Base-by-base conservation (phyloP, 1,140 invertebrate species). In the Sinella curviseta region DNA sequence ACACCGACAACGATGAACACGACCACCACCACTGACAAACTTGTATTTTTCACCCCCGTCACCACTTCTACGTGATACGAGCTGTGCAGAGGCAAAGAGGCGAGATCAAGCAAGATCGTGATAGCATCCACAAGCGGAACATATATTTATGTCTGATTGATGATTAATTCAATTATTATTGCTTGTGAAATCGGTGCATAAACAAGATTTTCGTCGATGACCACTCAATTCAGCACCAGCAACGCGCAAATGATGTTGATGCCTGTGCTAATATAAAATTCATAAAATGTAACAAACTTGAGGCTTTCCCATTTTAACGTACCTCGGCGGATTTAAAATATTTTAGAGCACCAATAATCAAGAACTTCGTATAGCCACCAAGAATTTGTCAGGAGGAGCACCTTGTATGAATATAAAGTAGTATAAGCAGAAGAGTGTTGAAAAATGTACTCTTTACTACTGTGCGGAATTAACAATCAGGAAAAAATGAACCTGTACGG, bases 141-240 rank as follows among this genome's bases (percentile, higher is more conserved):
- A 60, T 60, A 26, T 60, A 60, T 8, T 60, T 60, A 60, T 16
- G 12, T 60, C 24, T n/a, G 24, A 60, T 60, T 8, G 24, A 60
- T 60, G 57, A 60, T 60, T 60, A 60, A 60, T 60, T 60, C 24
- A 60, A 60, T 60, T 60, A 60, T 16, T 60, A 60, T 26, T 3
- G 24, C 57, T 60, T 26, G 14, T 16, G 24, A 60, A n/a, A 4
- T 26, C 14, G 24, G 14, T 26, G 24, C 4, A n/a, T 16, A 60
- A 60, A 60, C 57, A 26, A 60, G 57, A 60, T 60, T 17, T n/a
- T 60, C 3, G 24, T 26, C 57, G 24, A 8, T 26, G 3, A 60
- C 4, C 24, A 17, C 57, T 60, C 57, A 60, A 26, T 60, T 60
- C 24, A 60, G 12, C 57, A 60, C 39, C n/a, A n/a, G n/a, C n/a